Conservation (phyloP, 2,888 invertebrate species). For the Lasiommata megera region DNA sequence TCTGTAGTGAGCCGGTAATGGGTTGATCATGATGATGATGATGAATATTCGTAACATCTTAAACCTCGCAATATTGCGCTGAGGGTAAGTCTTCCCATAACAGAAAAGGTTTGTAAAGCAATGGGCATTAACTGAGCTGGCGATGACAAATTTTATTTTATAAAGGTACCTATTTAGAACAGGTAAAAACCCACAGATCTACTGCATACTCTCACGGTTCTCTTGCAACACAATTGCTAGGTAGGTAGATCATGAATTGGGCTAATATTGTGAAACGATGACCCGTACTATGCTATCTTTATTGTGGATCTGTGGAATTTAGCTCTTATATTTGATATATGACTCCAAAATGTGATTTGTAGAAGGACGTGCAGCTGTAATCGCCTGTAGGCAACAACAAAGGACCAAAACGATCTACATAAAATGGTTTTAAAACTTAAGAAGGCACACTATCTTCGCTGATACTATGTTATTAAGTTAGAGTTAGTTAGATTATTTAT, state of each 20-base stretch:
- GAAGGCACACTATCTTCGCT: no score
- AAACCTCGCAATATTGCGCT: no score
- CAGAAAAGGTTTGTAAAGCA: no score
- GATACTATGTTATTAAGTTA: no score
- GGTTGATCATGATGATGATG: no score
- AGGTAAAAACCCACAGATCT: neutral
- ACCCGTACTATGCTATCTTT: slow-evolving; percentile 18
- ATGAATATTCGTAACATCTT: no score
- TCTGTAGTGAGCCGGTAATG: no score
- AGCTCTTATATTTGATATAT: slow-evolving; percentile 6
- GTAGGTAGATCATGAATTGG: slow-evolving; percentile 13
- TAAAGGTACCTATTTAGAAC: neutral
- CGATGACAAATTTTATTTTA: no score
- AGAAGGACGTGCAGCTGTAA: neutral
- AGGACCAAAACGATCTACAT: neutral
- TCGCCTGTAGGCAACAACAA: neutral
- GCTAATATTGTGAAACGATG: slow-evolving; percentile 22
- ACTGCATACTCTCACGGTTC: slow-evolving; percentile 40
- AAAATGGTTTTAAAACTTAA: no score
- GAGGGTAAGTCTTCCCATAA: no score
- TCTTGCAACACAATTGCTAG: slow-evolving; percentile 37
- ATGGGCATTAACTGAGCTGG: no score
- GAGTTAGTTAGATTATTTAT: no score
- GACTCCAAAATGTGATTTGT: slow-evolving; percentile 10
- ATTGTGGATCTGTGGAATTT: slow-evolving; percentile 18